Base-by-base conservation (phyloP, 2,113 vertebrate species). In the Brachirus orientalis region DNA sequence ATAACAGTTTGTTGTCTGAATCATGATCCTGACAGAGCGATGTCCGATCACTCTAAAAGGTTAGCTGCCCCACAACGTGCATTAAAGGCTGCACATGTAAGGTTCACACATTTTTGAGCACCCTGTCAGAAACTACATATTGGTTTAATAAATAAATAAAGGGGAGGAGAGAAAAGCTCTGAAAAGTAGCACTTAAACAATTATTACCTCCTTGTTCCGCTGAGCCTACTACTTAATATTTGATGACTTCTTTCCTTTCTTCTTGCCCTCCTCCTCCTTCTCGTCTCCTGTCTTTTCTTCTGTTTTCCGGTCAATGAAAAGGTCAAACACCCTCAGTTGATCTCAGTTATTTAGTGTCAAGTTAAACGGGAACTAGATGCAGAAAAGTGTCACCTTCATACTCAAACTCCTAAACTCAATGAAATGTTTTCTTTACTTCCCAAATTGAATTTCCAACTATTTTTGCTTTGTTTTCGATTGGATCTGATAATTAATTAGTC, bases 151-250 rank as follows among this genome's bases (percentile, higher is more conserved):
- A 92, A 92, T 92, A 89, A 91, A 81, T 91, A 61, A 90, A 83
- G 61, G 46, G 48, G 62, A 72, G 40, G 19, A 38, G 46, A 78
- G 72, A 75, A 78, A 82, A 72, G 59, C 77, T 72, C 62, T 78
- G 69, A 90, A 90, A 89, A 86, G 83, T 73, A 88, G 86, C 91
- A 92, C 92, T 94, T 92, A 93, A 93, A 93, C 91, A 93, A 93
- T 93, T 92, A 94, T 93, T 94, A 91, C 69, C 91, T 53, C 41
- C 74, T 81, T 83, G 85, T 92, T 92, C 76, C 76, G 90, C 92
- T 93, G 90, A 93, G 88, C 87, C 82, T 74, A 79, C 86, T 86
- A 72, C 82, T 93, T 89, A 94, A 94, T 93, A 92, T 90, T 93
- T 93, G 69, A 94, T 93, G 87, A 90, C 64, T 73, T 57, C 69